These are phyloP conservation scores for Pygoscelis adeliae DNA, from an alignment of 2,113 vertebrate genomes.

Conservation along the genomic window DNA sequence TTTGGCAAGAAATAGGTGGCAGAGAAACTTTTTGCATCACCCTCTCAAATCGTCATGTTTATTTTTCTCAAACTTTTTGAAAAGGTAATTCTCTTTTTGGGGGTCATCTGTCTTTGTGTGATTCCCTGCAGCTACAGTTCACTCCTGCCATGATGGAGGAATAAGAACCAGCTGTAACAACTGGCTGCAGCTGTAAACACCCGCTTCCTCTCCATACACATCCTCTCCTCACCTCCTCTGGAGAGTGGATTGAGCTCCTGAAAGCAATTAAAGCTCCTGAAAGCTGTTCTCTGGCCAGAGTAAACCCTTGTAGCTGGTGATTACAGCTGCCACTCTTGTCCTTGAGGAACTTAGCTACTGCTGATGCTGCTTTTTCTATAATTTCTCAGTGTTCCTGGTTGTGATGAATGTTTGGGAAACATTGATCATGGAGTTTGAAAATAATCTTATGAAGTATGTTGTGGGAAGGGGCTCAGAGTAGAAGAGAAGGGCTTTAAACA, in stretches of 20 bases:
- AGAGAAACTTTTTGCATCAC: background rate
- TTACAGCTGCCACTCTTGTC: background rate
- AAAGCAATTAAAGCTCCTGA: background rate
- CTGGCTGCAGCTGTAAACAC: background rate
- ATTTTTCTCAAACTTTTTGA: background rate
- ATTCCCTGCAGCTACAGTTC: conserved; percentile 8
- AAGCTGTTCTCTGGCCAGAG: background rate
- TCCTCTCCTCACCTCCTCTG: background rate
- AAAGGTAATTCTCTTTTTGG: background rate
- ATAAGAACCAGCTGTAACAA: background rate
- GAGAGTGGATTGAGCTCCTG: background rate
- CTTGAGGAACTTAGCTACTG: background rate
- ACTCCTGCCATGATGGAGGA: background rate
- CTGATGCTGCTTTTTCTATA: background rate
- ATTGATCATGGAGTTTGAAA: background rate
- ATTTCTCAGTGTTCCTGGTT: background rate
- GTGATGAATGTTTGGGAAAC: background rate
- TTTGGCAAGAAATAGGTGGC: background rate
- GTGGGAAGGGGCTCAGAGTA: background rate
- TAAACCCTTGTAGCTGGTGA: background rate
- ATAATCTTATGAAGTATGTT: background rate
- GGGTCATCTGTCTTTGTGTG: background rate
- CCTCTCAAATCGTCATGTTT: background rate
- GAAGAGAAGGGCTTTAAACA: background rate
- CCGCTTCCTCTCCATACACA: background rate